Evolutionary conservation across 2,888 invertebrate genomes (phyloP).

Genomic region (Acleris literana): DNA sequence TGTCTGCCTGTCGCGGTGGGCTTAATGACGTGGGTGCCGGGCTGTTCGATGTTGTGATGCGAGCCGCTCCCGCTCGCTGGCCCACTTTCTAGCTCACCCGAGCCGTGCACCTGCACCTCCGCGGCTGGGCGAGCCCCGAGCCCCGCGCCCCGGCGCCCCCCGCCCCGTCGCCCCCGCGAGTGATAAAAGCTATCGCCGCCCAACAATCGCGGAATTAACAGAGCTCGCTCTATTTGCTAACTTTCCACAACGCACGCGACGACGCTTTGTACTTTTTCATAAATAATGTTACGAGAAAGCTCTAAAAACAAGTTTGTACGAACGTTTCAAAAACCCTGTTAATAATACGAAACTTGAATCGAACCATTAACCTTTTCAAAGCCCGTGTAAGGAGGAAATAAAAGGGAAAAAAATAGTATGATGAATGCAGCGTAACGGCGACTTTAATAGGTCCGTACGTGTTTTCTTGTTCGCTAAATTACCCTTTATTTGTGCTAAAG

Average conservation of each 20-base stretch:
- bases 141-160: background rate
- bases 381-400: constrained; percentile 51
- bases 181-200: constrained; percentile 43
- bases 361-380: constrained; percentile 61
- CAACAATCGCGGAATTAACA: constrained; percentile 54
- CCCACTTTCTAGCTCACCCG: constrained; percentile 59
- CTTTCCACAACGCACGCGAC: constrained; percentile 60
- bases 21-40: constrained; percentile 77
- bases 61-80: constrained; percentile 53
- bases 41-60: constrained; percentile 65
- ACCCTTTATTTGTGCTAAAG: constrained; percentile 53
- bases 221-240: constrained; percentile 53
- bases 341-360: constrained; percentile 47
- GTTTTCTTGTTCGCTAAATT: constrained; percentile 62
- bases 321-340: constrained; percentile 41
- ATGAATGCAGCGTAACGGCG: constrained; percentile 63
- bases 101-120: constrained; percentile 15
- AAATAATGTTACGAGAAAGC: constrained; percentile 40
- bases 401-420: constrained; percentile 50
- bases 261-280: constrained; percentile 43
- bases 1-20: constrained; percentile 77
- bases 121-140: background rate
- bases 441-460: constrained; percentile 59
- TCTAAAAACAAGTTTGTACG: constrained; percentile 37
- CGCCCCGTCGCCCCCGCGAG: constrained; percentile 1